Evolutionary conservation across 2,113 vertebrate species (phyloP), one percentile per base, ranked within the genome.

Genomic region (Eulemur macaco): DNA sequence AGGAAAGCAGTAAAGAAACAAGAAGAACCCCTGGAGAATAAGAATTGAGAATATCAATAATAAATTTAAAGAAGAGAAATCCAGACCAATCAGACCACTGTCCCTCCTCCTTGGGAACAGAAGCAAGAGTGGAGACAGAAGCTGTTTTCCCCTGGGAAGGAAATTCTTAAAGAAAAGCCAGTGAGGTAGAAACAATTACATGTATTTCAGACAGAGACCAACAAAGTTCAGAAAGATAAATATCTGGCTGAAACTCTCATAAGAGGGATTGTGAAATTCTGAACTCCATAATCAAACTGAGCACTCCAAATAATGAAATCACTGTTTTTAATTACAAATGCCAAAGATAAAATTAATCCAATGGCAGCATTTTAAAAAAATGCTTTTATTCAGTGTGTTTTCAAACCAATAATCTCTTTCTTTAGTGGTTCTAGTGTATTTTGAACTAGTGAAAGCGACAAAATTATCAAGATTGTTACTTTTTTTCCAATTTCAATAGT

Each of bases 341-440:
- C 23, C 58, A 82, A 88, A 78, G 47, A 71, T n/a, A 71, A 94
- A 80, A 85, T 64, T 76, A 85, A 58, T 95, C 47, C 66, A 84
- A 77, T 29, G 31, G 27, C 50, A 94, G 18, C 27, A 78, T 71
- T 29, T 50, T 21, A 31, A 29, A 23, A 95, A 85, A 80, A 90
- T 31, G 4, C 14, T 74, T 94, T 64, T 29, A 60, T 50, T 54
- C n/a, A n/a, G 42, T 88, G 68, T 82, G 52, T 86, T 95, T 92
- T 94, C 42, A 63, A 42, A 95, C 6, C 34, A 56, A 78, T 27
- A 17, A 0, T 39, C 76, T 63, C 8, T 88, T 94, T 92, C 31
- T 60, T 58, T 74, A 42, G 10, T 42, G 15, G 6, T 58, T 76
- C 50, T 85, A 5, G 2, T 83, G 31, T 89, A 34, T 39, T 15